Conservation (phyloP, 1,140 invertebrate species). For the Drosophila dunni region DNA sequence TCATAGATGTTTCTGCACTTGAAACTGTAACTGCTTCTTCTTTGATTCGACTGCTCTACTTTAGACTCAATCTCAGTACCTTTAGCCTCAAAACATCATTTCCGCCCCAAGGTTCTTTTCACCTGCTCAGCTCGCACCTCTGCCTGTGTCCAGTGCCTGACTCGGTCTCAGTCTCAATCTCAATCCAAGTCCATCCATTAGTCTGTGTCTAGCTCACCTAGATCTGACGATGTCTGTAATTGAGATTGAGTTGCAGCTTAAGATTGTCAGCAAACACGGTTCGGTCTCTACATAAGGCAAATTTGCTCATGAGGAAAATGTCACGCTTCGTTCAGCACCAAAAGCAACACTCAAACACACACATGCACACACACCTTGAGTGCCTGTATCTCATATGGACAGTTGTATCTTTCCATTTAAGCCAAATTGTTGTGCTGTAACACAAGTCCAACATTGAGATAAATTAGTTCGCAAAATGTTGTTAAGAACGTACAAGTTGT, state of each 20-base stretch:
- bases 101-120: too few relatives aligned
- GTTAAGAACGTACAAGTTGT: too few relatives aligned
- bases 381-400: conserved; percentile 26
- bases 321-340: conserved; percentile 33
- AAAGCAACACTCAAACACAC: neutral
- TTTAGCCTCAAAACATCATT: too few relatives aligned
- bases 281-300: conserved; percentile 24
- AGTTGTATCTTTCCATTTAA: conserved; percentile 17
- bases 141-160: neutral
- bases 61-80: conserved; percentile 5
- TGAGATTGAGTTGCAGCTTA: conserved; percentile 32
- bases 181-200: conserved; percentile 3
- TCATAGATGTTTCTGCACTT: conserved; percentile 52
- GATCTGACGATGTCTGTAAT: conserved; percentile 25
- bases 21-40: conserved; percentile 4
- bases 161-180: conserved; percentile 2
- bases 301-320: conserved; percentile 43
- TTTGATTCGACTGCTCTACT: conserved; percentile 6
- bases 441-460: conserved; percentile 26
- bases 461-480: too few relatives aligned
- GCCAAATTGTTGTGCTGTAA: conserved; percentile 28
- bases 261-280: conserved; percentile 18
- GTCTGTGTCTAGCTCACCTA: conserved; percentile 8
- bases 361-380: conserved; percentile 3
- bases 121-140: too few relatives aligned